Conservation (phyloP, 2,888 invertebrate genomes). For the Taenaris catops region DNA sequence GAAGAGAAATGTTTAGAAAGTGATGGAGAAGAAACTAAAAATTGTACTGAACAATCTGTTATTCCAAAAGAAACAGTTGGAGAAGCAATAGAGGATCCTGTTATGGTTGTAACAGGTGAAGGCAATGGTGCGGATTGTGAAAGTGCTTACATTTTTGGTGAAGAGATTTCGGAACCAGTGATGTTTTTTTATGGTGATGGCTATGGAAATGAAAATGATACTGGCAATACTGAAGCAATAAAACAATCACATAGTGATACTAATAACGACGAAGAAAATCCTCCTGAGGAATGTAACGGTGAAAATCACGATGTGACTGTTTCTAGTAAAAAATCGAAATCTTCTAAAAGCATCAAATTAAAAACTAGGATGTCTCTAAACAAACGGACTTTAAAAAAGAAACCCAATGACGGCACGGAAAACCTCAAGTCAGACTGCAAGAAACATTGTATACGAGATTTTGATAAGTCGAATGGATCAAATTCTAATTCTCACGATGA, state of each 20-base stretch:
- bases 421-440: constrained; percentile 55
- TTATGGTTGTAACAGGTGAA: constrained; percentile 84
- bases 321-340: constrained; percentile 46
- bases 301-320: constrained; percentile 47
- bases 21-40: constrained; percentile 22
- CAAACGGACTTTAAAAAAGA: constrained; percentile 61
- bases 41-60: constrained; percentile 16
- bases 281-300: constrained; percentile 59
- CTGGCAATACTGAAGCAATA: constrained; percentile 82
- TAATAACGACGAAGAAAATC: constrained; percentile 49
- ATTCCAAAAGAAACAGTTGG: constrained; percentile 51
- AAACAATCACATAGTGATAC: constrained; percentile 42
- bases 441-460: constrained; percentile 61
- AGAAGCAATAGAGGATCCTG: constrained; percentile 86
- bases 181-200: constrained; percentile 87
- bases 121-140: constrained; percentile 85
- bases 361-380: constrained; percentile 44
- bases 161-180: constrained; percentile 86
- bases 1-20: constrained; percentile 29
- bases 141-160: constrained; percentile 78
- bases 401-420: constrained; percentile 54
- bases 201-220: constrained; percentile 84
- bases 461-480: constrained; percentile 50
- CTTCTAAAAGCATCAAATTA: constrained; percentile 49
- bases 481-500: constrained; percentile 40